Evolutionary conservation across 2,113 vertebrate species (phyloP).

Genomic region (Pagrus major): DNA sequence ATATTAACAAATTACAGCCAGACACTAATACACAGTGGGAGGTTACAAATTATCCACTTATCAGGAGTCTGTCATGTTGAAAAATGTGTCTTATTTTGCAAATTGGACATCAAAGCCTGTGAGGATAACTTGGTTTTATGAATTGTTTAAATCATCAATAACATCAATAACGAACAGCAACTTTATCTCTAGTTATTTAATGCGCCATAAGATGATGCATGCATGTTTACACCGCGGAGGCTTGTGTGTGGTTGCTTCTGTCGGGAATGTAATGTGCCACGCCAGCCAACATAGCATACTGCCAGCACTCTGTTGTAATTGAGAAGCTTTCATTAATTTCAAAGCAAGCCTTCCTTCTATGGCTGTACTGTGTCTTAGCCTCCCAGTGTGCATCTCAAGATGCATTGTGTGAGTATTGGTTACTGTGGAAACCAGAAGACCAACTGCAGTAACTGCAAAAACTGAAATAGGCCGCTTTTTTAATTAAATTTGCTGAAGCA

Average conservation of each 20-base stretch:
- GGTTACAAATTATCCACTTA: slow-evolving; percentile 31
- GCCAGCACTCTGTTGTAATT: slow-evolving; percentile 44
- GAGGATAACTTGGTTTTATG: slow-evolving; percentile 34
- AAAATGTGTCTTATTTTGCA: slow-evolving; percentile 19
- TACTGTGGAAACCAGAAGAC: slow-evolving; percentile 68
- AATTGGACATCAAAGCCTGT: slow-evolving; percentile 52
- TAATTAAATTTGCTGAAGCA: slow-evolving; percentile 47
- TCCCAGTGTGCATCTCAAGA: slow-evolving; percentile 37
- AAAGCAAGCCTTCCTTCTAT: slow-evolving; percentile 37
- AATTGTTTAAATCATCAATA: slow-evolving; percentile 59
- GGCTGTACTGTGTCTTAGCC: slow-evolving; percentile 41
- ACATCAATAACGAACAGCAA: slow-evolving; percentile 25
- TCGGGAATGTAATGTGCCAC: slow-evolving; percentile 28
- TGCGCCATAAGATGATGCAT: slow-evolving; percentile 39
- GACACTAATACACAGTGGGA: background rate
- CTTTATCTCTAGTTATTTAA: slow-evolving; percentile 43
- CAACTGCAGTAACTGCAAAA: slow-evolving; percentile 36
- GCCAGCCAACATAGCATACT: slow-evolving; percentile 18
- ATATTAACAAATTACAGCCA: slow-evolving; percentile 12
- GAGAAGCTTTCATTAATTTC: slow-evolving; percentile 61
- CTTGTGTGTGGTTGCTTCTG: slow-evolving; percentile 1
- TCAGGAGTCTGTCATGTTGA: slow-evolving; percentile 16
- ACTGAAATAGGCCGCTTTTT: slow-evolving; percentile 24
- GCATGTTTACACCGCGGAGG: background rate
- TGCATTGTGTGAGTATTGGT: slow-evolving; percentile 40